Percentiles rank a stretch among this genome's conserved stretches.
These are phyloP conservation scores for Crypturellus undulatus DNA, from an alignment of 2,113 vertebrate species.

Conservation along the genomic window DNA sequence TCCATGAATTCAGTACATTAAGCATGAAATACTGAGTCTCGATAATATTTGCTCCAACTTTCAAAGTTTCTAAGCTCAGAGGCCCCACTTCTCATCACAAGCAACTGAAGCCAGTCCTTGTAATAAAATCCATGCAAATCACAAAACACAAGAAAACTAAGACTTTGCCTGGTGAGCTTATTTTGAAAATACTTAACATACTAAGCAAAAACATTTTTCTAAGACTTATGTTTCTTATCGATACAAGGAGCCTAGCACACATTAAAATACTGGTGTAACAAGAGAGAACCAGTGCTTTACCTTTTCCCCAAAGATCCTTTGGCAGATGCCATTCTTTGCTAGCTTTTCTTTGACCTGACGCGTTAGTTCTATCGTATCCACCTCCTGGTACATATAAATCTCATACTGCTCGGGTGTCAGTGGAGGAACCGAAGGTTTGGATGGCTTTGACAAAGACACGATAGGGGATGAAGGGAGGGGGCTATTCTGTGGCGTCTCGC, in stretches of 20 bases:
- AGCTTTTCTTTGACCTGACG: slow-evolving; percentile 93
- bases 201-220: not conserved
- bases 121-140: not conserved
- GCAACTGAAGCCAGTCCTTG: not conserved
- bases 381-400: slow-evolving; percentile 94
- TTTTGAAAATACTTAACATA: not conserved
- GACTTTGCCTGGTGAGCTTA: not conserved
- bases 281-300: slow-evolving; percentile 75
- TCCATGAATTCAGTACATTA: slow-evolving; percentile 34
- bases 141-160: not conserved
- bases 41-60: not conserved
- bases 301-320: slow-evolving; percentile 94
- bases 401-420: slow-evolving; percentile 93
- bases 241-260: not conserved
- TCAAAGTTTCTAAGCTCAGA: not conserved
- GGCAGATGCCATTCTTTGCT: slow-evolving; percentile 94
- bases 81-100: not conserved
- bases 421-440: slow-evolving; percentile 86
- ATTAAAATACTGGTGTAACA: slow-evolving; percentile 1
- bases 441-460: slow-evolving; percentile 83
- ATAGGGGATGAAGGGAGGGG: slow-evolving; percentile 87
- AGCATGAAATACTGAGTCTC: slow-evolving; percentile 7
- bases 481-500: slow-evolving; percentile 89
- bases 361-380: slow-evolving; percentile 92
- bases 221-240: not conserved